A percentile compares a stretch with the other conserved stretches of the same genome.
Conservation (phyloP, 2,888 invertebrate species). For the Leptinotarsa rubiginosa region DNA sequence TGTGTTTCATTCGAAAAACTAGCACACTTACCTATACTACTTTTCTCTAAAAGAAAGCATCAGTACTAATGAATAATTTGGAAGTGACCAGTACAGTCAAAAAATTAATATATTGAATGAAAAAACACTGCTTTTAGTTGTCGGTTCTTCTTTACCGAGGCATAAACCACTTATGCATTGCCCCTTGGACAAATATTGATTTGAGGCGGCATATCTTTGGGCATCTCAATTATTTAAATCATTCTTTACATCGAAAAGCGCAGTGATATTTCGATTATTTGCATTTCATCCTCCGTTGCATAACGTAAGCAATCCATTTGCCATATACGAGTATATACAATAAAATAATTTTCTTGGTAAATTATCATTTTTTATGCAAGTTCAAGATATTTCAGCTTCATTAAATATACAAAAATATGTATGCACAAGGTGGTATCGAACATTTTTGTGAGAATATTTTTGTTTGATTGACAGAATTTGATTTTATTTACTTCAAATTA, state of each 20-base stretch:
- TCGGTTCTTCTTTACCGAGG: constrained; percentile 25
- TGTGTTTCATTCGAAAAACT: no score
- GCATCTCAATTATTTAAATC: constrained; percentile 29
- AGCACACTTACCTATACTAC: background rate
- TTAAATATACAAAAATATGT: no score
- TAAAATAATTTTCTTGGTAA: no score
- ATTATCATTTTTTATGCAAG: no score
- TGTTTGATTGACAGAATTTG: no score
- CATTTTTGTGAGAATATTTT: no score
- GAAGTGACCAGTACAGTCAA: background rate
- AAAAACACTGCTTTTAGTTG: constrained; percentile 15
- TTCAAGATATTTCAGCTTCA: no score
- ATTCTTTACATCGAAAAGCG: constrained; percentile 20
- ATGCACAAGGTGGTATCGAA: no score
- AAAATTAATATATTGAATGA: background rate
- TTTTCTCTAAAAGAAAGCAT: background rate
- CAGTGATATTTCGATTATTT: constrained; percentile 37
- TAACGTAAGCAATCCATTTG: constrained; percentile 23
- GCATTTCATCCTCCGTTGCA: constrained; percentile 17
- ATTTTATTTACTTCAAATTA: no score
- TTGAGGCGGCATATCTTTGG: constrained; percentile 29
- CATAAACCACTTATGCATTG: constrained; percentile 31
- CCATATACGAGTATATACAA: background rate
- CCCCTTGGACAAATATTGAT: constrained; percentile 33
- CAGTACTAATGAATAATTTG: background rate